Evolutionary conservation across 2,888 invertebrate species (phyloP).

Genomic region (Marasmarcha lunaedactyla): DNA sequence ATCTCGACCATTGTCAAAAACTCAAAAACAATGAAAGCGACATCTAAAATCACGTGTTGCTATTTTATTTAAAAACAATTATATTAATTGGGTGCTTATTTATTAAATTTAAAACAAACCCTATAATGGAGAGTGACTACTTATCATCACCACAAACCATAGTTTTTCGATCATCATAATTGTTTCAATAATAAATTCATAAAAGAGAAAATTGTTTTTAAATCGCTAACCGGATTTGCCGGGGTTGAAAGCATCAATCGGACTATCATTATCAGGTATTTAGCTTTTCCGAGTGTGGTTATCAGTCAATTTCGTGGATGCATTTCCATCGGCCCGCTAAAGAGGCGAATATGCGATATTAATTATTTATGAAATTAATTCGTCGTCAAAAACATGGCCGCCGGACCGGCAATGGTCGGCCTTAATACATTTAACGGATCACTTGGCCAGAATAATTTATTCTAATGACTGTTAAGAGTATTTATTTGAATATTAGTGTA

Average conservation of each 20-base stretch:
- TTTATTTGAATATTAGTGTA: no score
- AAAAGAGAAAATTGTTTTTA: neutral
- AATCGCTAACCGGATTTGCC: neutral
- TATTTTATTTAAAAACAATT: no score
- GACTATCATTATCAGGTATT: constrained; percentile 60
- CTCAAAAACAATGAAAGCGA: no score
- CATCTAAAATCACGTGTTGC: no score
- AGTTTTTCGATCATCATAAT: neutral
- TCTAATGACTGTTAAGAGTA: neutral
- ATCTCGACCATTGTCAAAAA: no score
- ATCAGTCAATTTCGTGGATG: constrained; percentile 65
- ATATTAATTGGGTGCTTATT: no score
- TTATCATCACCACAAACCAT: neutral
- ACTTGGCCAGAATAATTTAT: neutral
- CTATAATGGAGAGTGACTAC: no score
- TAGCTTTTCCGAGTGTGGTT: constrained; percentile 65
- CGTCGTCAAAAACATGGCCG: constrained; percentile 47
- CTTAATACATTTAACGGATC: neutral
- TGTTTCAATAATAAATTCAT: neutral
- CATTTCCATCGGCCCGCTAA: constrained; percentile 29
- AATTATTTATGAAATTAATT: constrained; percentile 65
- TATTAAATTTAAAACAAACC: no score
- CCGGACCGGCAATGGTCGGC: constrained; percentile 21
- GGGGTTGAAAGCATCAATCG: constrained; percentile 5
- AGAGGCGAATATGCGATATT: constrained; percentile 47